Evolutionary conservation across 2,113 vertebrate species (phyloP).

Genomic region (Pelmatolapia mariae): DNA sequence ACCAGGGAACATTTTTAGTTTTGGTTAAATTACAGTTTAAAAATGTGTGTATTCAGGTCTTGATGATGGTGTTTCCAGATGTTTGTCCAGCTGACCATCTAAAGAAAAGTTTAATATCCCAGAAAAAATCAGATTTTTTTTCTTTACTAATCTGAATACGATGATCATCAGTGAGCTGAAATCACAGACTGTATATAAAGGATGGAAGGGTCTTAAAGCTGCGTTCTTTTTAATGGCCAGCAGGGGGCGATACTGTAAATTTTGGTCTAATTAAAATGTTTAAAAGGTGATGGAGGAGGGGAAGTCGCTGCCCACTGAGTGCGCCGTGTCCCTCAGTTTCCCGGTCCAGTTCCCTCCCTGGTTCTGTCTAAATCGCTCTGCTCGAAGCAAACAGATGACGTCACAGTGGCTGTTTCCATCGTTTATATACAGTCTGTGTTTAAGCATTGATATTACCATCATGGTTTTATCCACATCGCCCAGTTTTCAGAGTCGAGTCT

Average conservation of each 20-base stretch:
- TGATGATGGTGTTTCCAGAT: neutral
- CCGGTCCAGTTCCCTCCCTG: neutral
- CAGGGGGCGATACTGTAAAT: fast-evolving
- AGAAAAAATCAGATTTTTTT: neutral
- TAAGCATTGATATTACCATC: neutral
- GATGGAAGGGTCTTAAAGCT: fast-evolving
- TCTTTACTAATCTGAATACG: neutral
- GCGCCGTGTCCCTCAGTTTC: neutral
- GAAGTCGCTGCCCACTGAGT: neutral
- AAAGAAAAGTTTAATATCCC: neutral
- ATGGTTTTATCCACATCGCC: neutral
- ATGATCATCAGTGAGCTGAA: neutral
- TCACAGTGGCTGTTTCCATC: neutral
- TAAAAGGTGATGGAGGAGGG: neutral
- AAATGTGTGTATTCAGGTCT: neutral
- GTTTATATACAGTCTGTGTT: fast-evolving
- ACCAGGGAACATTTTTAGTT: neutral
- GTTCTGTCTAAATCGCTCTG: neutral
- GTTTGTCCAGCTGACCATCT: neutral
- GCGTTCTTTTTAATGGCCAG: fast-evolving
- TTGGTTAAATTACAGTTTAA: neutral
- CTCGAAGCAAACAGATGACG: fast-evolving
- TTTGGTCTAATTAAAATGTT: neutral
- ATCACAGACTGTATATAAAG: neutral
- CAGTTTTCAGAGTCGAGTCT: neutral